Percentiles rank a stretch among this genome's conserved stretches.
Evolutionary conservation across 2,113 vertebrate species (phyloP).

Genomic region (Myanophis thanlyinensis): DNA sequence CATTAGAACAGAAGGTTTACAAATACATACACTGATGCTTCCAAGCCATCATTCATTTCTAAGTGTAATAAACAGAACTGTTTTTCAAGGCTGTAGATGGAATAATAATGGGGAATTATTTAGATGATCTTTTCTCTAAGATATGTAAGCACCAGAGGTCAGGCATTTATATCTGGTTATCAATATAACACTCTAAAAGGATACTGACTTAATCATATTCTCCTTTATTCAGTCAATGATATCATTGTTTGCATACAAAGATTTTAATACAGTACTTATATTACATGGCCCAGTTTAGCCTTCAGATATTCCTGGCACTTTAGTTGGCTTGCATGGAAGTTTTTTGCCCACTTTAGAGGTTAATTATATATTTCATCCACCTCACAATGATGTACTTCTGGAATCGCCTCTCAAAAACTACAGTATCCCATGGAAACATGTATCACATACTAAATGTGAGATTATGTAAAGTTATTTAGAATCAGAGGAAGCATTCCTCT

Average conservation of each 20-base stretch:
- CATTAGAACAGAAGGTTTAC: neutral
- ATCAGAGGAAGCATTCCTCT: neutral
- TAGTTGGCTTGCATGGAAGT: neutral
- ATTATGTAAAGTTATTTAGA: neutral
- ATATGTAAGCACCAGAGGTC: neutral
- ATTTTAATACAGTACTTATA: neutral
- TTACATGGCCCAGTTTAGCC: neutral
- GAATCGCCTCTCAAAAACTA: neutral
- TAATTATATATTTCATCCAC: neutral
- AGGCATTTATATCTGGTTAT: neutral
- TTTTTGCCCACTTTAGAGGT: neutral
- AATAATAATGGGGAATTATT: neutral
- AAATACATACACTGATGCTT: neutral
- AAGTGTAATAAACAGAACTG: conserved; percentile 28
- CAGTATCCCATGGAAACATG: neutral
- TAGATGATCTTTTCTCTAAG: neutral
- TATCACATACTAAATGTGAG: neutral
- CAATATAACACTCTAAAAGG: neutral
- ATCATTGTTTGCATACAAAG: neutral
- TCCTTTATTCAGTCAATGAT: neutral
- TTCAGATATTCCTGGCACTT: neutral
- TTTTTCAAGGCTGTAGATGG: neutral
- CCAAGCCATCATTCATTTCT: conserved; percentile 34
- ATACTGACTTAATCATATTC: neutral
- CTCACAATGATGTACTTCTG: neutral